Conservation (phyloP, 2,888 invertebrate genomes). For the Drosophila pullipes region DNA sequence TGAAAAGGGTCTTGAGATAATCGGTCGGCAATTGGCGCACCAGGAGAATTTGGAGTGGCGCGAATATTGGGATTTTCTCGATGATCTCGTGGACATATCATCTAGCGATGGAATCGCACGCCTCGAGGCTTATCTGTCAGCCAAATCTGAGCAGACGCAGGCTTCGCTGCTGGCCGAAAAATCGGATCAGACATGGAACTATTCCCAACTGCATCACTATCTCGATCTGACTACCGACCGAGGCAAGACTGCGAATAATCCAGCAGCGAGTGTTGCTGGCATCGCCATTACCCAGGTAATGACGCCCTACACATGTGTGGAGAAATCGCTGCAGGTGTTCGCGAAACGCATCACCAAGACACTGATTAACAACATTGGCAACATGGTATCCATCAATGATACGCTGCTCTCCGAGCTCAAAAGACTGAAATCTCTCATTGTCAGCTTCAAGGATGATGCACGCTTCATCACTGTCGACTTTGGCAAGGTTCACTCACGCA, state of each 20-base stretch:
- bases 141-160: constrained; percentile 41
- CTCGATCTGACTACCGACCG: constrained; percentile 49
- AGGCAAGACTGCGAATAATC: constrained; percentile 4
- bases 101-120: constrained; percentile 90
- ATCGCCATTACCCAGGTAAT: constrained; percentile 66
- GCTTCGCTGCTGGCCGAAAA: constrained; percentile 31
- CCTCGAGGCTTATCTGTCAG: constrained; percentile 90
- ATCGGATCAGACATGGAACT: constrained; percentile 33
- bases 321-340: constrained; percentile 88
- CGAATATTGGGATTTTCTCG: constrained; percentile 97
- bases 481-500: constrained; percentile 88
- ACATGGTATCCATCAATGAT: constrained; percentile 87
- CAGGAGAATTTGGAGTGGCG: constrained; percentile 92
- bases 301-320: constrained; percentile 87
- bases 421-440: constrained; percentile 89
- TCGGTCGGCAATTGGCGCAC: constrained; percentile 90
- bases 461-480: constrained; percentile 89
- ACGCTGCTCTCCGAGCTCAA: constrained; percentile 89
- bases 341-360: constrained; percentile 90
- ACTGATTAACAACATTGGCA: constrained; percentile 87
- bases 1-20: constrained; percentile 94
- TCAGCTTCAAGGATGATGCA: constrained; percentile 89
- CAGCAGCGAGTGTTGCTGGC: constrained; percentile 5
- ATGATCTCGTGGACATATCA: constrained; percentile 92
- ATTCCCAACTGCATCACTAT: constrained; percentile 52